A percentile compares a stretch with the other conserved stretches of the same genome.
Conservation (phyloP, 2,888 invertebrate species). For the Melinopterus prodromus region DNA sequence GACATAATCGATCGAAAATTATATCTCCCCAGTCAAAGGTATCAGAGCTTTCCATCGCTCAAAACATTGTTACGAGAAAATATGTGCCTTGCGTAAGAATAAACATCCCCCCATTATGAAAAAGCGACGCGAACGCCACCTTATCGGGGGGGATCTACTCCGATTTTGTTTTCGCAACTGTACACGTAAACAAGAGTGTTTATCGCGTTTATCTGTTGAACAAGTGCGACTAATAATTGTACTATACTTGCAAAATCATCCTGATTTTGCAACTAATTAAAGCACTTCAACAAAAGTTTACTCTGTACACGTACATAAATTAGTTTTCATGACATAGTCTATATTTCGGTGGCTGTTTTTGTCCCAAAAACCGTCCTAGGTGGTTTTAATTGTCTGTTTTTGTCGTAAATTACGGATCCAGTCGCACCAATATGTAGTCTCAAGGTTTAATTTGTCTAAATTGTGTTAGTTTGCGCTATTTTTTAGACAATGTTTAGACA, state of each 20-base stretch:
- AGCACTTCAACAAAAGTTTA: not conserved
- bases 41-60: no score
- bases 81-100: not conserved
- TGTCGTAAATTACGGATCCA: no score
- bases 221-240: not conserved
- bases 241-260: not conserved
- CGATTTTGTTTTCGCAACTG: not conserved
- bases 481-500: no score
- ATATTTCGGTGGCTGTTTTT: no score
- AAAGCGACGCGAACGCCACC: not conserved
- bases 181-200: not conserved
- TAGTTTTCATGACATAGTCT: no score
- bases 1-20: not conserved
- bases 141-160: not conserved
- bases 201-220: not conserved
- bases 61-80: not conserved
- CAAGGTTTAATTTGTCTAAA: no score
- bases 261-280: not conserved
- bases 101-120: not conserved
- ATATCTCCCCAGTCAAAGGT: not conserved
- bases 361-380: no score
- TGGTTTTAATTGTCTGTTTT: no score
- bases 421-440: no score
- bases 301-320: no score
- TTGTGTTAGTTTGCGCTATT: no score